Evolutionary conservation across 2,113 vertebrate species (phyloP).

Genomic region (Lepus europaeus): DNA sequence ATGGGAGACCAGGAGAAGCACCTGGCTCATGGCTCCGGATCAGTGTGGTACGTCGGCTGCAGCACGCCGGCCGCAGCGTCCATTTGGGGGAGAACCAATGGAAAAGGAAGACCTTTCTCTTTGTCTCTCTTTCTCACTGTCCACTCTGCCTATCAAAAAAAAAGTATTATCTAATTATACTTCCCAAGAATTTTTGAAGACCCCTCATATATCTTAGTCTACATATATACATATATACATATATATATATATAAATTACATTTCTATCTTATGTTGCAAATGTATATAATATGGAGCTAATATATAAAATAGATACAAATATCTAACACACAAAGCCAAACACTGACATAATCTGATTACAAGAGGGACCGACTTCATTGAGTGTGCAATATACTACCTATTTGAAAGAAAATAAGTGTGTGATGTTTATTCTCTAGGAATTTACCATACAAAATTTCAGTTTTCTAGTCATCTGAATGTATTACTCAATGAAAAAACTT

Average conservation of each 20-base stretch:
- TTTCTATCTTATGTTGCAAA: neutral
- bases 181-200: no score
- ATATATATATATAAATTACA: neutral
- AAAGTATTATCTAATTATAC: no score
- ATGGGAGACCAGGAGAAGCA: no score
- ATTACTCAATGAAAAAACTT: neutral
- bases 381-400: neutral
- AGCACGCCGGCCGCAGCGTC: no score
- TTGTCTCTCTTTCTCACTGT: no score
- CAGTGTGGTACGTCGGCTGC: no score
- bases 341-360: neutral
- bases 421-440: neutral
- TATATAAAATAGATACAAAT: neutral
- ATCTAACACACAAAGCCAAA: neutral
- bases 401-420: neutral
- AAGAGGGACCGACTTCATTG: neutral
- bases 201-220: no score
- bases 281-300: neutral
- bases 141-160: no score
- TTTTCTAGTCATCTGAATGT: slow-evolving; percentile 8
- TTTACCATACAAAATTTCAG: neutral
- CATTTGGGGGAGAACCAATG: no score
- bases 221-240: neutral
- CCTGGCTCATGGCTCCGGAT: no score
- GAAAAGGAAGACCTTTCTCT: no score